Evolutionary conservation across 1,140 invertebrate species (phyloP), one percentile per base, ranked within the genome.

Genomic region (Arion vulgaris): DNA sequence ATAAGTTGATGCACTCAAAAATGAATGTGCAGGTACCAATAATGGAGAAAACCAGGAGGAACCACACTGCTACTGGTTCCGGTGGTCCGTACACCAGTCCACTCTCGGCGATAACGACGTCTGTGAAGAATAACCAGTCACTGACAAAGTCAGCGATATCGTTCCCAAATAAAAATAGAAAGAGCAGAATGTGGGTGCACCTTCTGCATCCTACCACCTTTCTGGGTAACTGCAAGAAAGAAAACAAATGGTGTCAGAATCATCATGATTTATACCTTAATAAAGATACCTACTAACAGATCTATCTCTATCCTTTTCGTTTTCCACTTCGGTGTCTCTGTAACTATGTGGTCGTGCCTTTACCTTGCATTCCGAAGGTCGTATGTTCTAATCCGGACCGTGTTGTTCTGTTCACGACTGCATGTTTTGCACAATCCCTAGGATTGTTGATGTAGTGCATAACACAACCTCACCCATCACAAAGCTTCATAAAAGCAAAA

Each of bases 11-110:
- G 26, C 85, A 80, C 57, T 89, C 88, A 80, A 90, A 86, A 26
- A 86, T 73, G 80, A 88, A 90, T 32, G 88, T 89, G 26, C 89
- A 15, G 17, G 89, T 86, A 1, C 90, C 90, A 1, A 91, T 74
- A 68, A 90, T 87, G 36, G 88, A 90, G 83, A 91, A 90, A 15
- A 85, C 81, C 4, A 91, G 85, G 19, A 91, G 79, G 23, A 81
- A 82, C 57, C 81, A 85, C 17, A 81, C 83, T 23, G 88, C 78
- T 0, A 73, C 51, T 15, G 84, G 69, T 1, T 85, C 83, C 0
- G 86, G 87, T 19, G 88, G 87, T 1, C 90, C 90, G 53, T 88
- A 89, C 1, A 91, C 90, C 23, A 91, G 82, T 15, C 90, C 90
- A n/a, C 87, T 82, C 45, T 88, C 69, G 17, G 86, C 85, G 19